Evolutionary conservation across 2,113 vertebrate genomes (phyloP).

Genomic region (Synodontis membranacea): DNA sequence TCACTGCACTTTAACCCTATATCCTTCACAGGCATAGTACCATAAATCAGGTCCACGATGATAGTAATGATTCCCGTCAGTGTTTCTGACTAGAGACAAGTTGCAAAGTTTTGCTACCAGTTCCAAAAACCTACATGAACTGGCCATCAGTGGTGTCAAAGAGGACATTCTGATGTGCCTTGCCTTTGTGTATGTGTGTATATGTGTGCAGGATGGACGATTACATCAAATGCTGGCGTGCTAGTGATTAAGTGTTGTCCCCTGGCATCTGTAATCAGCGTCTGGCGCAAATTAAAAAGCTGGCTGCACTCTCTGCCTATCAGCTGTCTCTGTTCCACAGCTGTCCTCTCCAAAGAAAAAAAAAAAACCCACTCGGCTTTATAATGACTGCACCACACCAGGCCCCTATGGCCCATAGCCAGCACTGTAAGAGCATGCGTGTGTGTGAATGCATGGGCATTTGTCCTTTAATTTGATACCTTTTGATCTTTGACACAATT

Average conservation of each 20-base stretch:
- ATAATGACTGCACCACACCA: constrained; percentile 71
- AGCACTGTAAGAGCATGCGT: constrained; percentile 50
- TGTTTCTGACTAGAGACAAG: constrained; percentile 28
- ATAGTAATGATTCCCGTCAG: constrained; percentile 22
- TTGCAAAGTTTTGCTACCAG: constrained; percentile 20
- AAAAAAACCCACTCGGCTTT: constrained; percentile 66
- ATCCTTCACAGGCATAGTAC: constrained; percentile 2
- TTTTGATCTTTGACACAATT: constrained; percentile 74
- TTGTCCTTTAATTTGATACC: constrained; percentile 66
- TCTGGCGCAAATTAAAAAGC: constrained; percentile 77
- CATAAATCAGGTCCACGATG: constrained; percentile 27
- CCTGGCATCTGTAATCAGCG: constrained; percentile 78
- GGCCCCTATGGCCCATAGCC: constrained; percentile 69
- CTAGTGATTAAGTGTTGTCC: constrained; percentile 73
- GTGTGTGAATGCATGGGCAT: constrained; percentile 31
- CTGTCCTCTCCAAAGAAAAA: constrained; percentile 71
- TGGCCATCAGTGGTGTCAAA: constrained; percentile 25
- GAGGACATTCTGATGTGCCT: constrained; percentile 64
- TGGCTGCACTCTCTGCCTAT: constrained; percentile 71
- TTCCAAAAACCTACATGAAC: constrained; percentile 34
- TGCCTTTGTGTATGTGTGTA: constrained; percentile 60
- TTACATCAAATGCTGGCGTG: constrained; percentile 73
- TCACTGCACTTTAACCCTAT: constrained; percentile 17
- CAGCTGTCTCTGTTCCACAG: constrained; percentile 76
- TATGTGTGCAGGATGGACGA: constrained; percentile 56